phyloP scores from a whole-genome alignment of 2,888 invertebrate genomes.

The Polylopha cassiicola region DNA sequence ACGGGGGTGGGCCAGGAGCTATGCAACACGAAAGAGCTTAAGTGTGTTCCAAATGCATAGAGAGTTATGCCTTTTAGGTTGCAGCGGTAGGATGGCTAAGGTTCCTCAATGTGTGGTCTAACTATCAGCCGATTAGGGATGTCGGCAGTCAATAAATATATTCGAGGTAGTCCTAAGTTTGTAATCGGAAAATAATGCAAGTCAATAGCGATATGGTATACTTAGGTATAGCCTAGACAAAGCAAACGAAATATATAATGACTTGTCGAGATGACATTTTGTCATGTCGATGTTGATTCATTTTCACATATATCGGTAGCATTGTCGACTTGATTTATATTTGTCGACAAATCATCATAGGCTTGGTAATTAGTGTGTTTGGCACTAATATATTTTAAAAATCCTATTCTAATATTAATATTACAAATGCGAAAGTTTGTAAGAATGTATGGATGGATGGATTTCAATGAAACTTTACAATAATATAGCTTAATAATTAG shows the following conservation, averaged over 20 bases:
- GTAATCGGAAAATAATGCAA: too few species aligned
- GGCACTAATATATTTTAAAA: not conserved
- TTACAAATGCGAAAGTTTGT: not conserved
- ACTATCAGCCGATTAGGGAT: conserved; percentile 26
- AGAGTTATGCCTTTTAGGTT: conserved; percentile 5
- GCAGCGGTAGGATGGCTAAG: conserved; percentile 4
- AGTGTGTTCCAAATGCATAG: conserved; percentile 3
- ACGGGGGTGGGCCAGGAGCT: conserved; percentile 43
- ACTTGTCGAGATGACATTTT: too few species aligned
- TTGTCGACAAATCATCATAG: not conserved
- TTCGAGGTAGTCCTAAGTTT: conserved; percentile 24
- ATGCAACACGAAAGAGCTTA: conserved; percentile 40
- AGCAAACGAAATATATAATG: too few species aligned
- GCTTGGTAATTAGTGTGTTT: conserved; percentile 1
- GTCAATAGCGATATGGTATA: too few species aligned
- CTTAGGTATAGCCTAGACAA: too few species aligned
- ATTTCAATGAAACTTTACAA: too few species aligned
- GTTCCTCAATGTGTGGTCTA: conserved; percentile 56
- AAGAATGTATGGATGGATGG: too few species aligned
- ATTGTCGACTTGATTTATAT: too few species aligned
- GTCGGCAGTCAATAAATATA: conserved; percentile 41
- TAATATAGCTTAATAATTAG: too few species aligned
- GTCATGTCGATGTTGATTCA: too few species aligned
- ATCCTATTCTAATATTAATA: conserved; percentile 1
- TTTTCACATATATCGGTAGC: too few species aligned